Evolutionary conservation across 2,113 vertebrate species (phyloP).

Genomic region (Phaetusa simplex): DNA sequence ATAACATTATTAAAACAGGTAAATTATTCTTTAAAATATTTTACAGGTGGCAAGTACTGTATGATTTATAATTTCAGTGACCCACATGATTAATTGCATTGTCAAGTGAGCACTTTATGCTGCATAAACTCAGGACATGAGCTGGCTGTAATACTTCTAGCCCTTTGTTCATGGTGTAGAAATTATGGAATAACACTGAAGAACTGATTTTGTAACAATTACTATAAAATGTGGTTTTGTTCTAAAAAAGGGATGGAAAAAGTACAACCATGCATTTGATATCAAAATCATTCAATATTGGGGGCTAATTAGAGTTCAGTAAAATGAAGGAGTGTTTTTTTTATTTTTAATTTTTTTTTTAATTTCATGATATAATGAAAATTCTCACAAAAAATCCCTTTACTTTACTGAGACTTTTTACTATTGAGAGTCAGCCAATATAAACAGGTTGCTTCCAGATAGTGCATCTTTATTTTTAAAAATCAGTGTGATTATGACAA

Average conservation of each 20-base stretch:
- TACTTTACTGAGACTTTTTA: background rate
- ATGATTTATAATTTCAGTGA: background rate
- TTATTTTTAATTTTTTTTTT: background rate
- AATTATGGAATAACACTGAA: background rate
- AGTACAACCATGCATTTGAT: background rate
- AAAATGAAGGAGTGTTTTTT: background rate
- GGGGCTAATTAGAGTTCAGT: background rate
- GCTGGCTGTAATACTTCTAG: background rate
- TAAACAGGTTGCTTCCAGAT: background rate
- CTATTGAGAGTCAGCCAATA: background rate
- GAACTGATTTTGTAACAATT: background rate
- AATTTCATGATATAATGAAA: background rate
- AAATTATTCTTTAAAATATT: background rate
- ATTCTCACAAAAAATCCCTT: background rate
- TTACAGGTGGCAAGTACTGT: background rate
- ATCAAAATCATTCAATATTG: background rate
- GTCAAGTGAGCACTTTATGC: background rate
- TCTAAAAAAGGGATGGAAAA: background rate
- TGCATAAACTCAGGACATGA: background rate
- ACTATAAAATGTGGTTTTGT: background rate
- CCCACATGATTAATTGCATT: background rate
- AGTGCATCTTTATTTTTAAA: background rate
- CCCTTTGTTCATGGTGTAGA: background rate
- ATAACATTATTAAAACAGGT: background rate
- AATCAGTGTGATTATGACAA: background rate